Evolutionary conservation across 2,888 invertebrate species (phyloP), one percentile per base, ranked within the genome.

Genomic region (Hyalella azteca): DNA sequence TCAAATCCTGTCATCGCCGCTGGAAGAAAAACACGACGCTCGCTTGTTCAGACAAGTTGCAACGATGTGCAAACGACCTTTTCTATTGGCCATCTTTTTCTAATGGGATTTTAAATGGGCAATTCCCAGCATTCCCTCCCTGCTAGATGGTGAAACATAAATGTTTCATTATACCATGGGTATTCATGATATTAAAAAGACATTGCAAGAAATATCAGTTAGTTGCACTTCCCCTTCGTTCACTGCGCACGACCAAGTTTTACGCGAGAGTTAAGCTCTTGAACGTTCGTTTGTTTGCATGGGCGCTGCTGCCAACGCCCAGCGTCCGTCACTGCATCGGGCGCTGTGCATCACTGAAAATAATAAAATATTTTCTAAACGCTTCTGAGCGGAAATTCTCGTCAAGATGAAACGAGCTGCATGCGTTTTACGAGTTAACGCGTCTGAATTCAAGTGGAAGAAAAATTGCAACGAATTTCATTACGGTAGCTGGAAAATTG

Each of bases 351-450:
- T n/a, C n/a, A n/a, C n/a, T n/a, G n/a, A n/a, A n/a, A n/a, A n/a
- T n/a, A n/a, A n/a, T 15, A 45, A 45, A 45, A 45, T 9, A 45
- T 45, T 45, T 15, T 9, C 9, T 9, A 11, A 45, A 45, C 9
- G 45, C 9, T 11, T 45, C 15, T 15, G 66, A 66, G 66, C 13
- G 39, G 22, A 22, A 59, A 66, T 19, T 66, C 36, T 66, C 36
- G 36, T 66, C 19, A 36, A 66, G 15, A 66, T 66, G 39, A 66
- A 66, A 66, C 66, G 36, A 66, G 66, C 26, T 66, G 66, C 66
- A 36, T 19, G 9, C 66, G 32, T 66, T 66, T 22, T 19, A 29
- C 26, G 26, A 54, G n/a, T n/a, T n/a, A n/a, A n/a, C n/a, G n/a
- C n/a, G n/a, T n/a, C n/a, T n/a, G n/a, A n/a, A n/a, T n/a, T n/a